Evolutionary conservation across 2,888 invertebrate species (phyloP), one percentile per base, ranked within the genome.

Genomic region (Acleris holmiana): DNA sequence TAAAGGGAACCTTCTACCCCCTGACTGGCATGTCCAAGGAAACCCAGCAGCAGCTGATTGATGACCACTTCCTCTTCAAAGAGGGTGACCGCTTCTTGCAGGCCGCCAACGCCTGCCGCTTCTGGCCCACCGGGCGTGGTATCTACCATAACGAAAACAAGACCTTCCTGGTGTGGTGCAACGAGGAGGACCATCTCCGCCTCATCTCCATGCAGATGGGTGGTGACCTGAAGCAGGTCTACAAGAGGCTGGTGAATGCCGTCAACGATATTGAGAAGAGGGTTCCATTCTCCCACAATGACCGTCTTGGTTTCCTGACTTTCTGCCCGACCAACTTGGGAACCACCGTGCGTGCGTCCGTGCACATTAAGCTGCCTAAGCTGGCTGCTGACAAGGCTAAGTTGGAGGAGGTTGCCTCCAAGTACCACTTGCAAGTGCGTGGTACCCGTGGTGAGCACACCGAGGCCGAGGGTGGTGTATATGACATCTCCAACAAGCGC

Each of bases 271-370:
- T 98, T 83, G 98, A 98, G 92, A 97, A 98, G 94, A 95, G 98
- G 85, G 86, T 98, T 76, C 98, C 98, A 35, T 99, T 99, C 95
- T 98, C 98, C 67, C 98, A 98, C 92, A 95, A 98, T 83, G 97
- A 99, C 81, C 95, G 98, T 78, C 96, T 99, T 74, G 99, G 99
- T 70, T 99, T 98, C 96, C 94, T 99, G 80, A 99, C 99, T 59
- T 99, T 99, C 97, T 99, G 99, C 94, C 99, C 99, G 71, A 98
- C 98, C 91, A 99, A 99, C 93, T 93, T 99, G 93, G 99, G 99
- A 61, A 99, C 99, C 73, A 99, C 99, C 68, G 97, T 99, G 76
- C 97, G 99, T 77, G 99, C 99, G 66, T 98, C 98, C 62, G 99
- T 99, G 83, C 99, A 99, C 95, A 98, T 99, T 91, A 98, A 97